Evolutionary conservation across 2,888 invertebrate genomes (phyloP), one percentile per base, ranked within the genome.

Genomic region (Esperia sulphurella): DNA sequence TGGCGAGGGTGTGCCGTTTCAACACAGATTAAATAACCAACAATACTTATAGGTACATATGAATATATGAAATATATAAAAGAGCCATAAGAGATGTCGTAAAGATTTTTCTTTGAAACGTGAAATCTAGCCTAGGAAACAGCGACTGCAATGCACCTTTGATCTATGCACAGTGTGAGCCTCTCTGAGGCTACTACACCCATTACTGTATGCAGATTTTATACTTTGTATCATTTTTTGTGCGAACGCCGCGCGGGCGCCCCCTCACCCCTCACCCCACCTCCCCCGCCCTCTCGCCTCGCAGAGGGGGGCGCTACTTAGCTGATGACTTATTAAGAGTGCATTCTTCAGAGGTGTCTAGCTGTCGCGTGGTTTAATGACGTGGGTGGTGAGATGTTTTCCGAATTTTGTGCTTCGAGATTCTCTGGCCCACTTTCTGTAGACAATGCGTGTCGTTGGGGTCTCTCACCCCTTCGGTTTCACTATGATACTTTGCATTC

Each of bases 321-420:
- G 88, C 88, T 87, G 88, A 89, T 89, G 88, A 89, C 88, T 89
- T 89, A 89, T 89, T 89, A 88, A 84, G 86, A 83, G 84, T 79
- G 80, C 83, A 88, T 89, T 88, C 88, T 88, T 86, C 79, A 75
- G 83, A 89, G 87, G 88, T 88, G 88, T 89, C 87, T 87, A 85
- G 65, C 75, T 81, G 83, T 79, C 83, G 79, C 72, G 68, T 48
- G 72, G 84, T 78, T 86, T 87, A 89, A 89, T 87, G 87, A 83
- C 79, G 84, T 86, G 84, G 82, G 75, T 65, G 75, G 39, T 14
- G 66, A 62, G 73, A 69, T 69, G 65, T 61, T 66, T 67, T 69
- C 63, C 71, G 71, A 74, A 76, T 79, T 75, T 79, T 71, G 68
- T 72, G 71, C 75, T 77, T 74, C 75, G 71, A 69, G 66, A 67